These are phyloP conservation scores for Panurus biarmicus DNA, from an alignment of 2,113 vertebrate genomes.

Conservation along the genomic window DNA sequence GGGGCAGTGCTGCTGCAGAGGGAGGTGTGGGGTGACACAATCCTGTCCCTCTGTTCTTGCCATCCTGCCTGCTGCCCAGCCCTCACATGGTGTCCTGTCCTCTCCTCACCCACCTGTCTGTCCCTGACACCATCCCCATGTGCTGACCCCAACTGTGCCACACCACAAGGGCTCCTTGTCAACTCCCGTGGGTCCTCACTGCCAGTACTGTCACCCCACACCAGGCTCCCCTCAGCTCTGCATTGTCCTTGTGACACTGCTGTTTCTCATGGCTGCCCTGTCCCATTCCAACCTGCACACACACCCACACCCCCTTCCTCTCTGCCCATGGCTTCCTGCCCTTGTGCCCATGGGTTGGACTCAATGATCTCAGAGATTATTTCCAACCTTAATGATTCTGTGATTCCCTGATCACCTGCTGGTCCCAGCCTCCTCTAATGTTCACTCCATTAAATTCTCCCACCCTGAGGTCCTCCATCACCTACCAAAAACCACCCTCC, in stretches of 20 bases:
- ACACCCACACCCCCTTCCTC: background rate
- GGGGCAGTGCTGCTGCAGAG: background rate
- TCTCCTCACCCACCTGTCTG: background rate
- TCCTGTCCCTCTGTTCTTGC: background rate
- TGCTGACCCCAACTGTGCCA: background rate
- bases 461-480: background rate
- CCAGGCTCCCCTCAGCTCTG: background rate
- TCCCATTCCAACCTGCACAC: background rate
- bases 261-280: background rate
- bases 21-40: background rate
- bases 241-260: background rate
- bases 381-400: background rate
- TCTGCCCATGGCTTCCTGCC: background rate
- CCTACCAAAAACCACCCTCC: background rate
- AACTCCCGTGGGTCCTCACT: fast-evolving
- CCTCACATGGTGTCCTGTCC: background rate
- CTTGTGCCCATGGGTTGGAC: background rate
- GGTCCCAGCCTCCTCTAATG: background rate
- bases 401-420: background rate
- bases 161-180: background rate
- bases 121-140: background rate
- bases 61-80: background rate
- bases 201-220: background rate
- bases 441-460: background rate
- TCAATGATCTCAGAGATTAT: fast-evolving